Evolutionary conservation across 2,113 vertebrate genomes (phyloP).

Genomic region (Phaethon lepturus): DNA sequence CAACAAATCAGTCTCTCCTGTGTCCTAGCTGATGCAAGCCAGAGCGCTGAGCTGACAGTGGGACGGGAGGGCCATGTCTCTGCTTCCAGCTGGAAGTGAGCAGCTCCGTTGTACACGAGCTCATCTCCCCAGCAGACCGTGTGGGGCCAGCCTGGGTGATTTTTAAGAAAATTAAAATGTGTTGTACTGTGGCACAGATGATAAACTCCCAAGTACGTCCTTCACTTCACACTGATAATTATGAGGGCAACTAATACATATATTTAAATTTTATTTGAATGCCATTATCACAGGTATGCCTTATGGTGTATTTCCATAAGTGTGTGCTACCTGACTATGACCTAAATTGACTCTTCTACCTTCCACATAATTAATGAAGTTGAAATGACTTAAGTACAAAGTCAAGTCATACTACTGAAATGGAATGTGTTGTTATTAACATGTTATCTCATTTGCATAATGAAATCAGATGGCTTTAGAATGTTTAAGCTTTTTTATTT

Average conservation of each 20-base stretch:
- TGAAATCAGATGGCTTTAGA: constrained; percentile 48
- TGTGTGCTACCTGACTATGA: background rate
- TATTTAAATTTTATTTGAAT: background rate
- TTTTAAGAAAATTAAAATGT: background rate
- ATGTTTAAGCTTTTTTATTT: constrained; percentile 25
- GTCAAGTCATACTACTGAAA: constrained; percentile 29
- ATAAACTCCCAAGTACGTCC: background rate
- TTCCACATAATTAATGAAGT: background rate
- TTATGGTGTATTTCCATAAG: background rate
- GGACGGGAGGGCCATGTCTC: background rate
- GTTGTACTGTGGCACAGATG: background rate
- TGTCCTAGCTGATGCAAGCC: background rate
- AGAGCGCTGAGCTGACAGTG: background rate
- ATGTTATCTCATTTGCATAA: constrained; percentile 45
- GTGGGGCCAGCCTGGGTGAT: background rate
- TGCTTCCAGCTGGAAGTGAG: background rate
- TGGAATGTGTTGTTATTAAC: constrained; percentile 13
- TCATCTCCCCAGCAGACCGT: background rate
- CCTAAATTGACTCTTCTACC: background rate
- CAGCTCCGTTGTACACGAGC: background rate
- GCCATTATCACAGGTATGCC: background rate
- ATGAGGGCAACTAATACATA: background rate
- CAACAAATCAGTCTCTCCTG: background rate
- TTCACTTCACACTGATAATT: background rate
- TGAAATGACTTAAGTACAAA: constrained; percentile 10